phyloP scores from a whole-genome alignment of 2,797 vertebrate species.

The Channa striata region DNA sequence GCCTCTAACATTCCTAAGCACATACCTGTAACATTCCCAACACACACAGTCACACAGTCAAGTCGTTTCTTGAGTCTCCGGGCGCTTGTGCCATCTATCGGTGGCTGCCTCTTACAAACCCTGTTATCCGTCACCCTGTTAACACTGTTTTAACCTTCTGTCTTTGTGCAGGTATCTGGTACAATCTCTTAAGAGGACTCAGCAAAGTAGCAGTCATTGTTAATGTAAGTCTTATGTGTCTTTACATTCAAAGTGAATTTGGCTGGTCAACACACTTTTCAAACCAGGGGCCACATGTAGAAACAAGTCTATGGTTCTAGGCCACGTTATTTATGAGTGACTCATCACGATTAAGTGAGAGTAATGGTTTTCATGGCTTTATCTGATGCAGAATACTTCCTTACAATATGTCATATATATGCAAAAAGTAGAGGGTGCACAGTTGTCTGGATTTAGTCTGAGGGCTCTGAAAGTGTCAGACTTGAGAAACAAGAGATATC shows the following conservation, averaged over 20 bases:
- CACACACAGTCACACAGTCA: neutral
- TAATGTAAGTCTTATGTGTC: conserved; percentile 88
- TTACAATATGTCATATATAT: no score
- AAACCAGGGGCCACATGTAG: neutral
- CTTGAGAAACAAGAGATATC: no score
- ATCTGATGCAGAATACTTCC: no score
- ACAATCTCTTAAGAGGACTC: conserved; percentile 94
- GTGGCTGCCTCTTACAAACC: neutral
- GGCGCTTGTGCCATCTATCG: conserved; percentile 42
- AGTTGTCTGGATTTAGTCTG: no score
- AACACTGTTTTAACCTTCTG: neutral
- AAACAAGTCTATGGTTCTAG: neutral
- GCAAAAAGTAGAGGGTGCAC: no score
- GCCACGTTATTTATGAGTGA: no score
- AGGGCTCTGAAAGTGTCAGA: no score
- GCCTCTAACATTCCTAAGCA: neutral
- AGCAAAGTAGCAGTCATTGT: conserved; percentile 98
- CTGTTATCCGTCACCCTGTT: neutral
- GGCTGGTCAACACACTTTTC: neutral
- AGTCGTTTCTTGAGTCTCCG: neutral
- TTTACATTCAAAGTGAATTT: neutral
- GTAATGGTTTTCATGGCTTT: no score
- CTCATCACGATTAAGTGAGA: no score
- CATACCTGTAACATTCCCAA: neutral
- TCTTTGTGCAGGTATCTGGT: conserved; percentile 93